A percentile compares a stretch with the other conserved stretches of the same genome.
phyloP scores from a whole-genome alignment of 2,113 vertebrate genomes.

The Bujurquina vittata region DNA sequence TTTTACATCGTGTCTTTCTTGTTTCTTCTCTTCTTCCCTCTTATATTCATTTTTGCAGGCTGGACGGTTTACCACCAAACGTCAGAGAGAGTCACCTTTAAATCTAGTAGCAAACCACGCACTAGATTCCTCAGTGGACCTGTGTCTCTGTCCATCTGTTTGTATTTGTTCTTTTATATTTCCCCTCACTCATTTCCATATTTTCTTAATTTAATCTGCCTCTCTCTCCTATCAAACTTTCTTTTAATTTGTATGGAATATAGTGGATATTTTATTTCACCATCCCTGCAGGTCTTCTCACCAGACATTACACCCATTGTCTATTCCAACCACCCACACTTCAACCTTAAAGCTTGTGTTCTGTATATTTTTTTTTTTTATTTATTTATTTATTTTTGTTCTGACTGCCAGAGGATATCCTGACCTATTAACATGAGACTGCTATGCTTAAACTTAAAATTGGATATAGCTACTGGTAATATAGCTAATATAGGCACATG shows the following conservation, averaged over 20 bases:
- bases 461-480: neutral
- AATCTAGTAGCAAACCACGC: slow-evolving; percentile 99
- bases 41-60: slow-evolving; percentile 92
- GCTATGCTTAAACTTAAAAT: slow-evolving; percentile 4
- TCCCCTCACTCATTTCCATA: slow-evolving; percentile 63
- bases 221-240: slow-evolving; percentile 32
- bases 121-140: slow-evolving; percentile 99
- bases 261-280: slow-evolving; percentile 36
- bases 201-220: slow-evolving; percentile 56
- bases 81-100: slow-evolving; percentile 99
- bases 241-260: slow-evolving; percentile 14
- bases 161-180: slow-evolving; percentile 85
- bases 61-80: slow-evolving; percentile 99
- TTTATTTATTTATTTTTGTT: neutral
- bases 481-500: neutral
- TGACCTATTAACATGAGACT: neutral
- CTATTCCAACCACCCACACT: slow-evolving; percentile 5
- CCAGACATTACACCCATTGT: slow-evolving; percentile 35
- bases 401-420: slow-evolving; percentile 24
- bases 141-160: slow-evolving; percentile 90
- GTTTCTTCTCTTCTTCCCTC: slow-evolving; percentile 91
- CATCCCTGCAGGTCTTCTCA: slow-evolving; percentile 37
- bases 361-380: neutral
- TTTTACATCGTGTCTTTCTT: slow-evolving; percentile 92
- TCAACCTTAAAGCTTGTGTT: slow-evolving; percentile 25